Conservation (phyloP, 1,140 invertebrate genomes). For the Bombus impatiens region DNA sequence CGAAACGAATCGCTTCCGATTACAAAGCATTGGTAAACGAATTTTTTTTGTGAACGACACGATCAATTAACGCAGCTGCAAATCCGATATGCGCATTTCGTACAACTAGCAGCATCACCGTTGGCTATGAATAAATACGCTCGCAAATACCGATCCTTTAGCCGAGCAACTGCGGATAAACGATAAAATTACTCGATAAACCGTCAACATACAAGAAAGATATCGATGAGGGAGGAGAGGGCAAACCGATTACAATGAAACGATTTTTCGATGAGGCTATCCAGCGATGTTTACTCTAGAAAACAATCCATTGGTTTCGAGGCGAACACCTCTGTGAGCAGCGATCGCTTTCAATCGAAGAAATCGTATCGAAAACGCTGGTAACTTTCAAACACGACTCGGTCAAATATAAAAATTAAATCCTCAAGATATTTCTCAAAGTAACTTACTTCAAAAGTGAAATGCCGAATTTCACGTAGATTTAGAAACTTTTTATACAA, state of each 20-base stretch:
- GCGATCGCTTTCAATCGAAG: slow-evolving; percentile 5
- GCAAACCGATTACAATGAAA: background rate
- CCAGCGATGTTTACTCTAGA: too few relatives aligned
- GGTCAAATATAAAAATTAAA: too few relatives aligned
- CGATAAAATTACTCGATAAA: slow-evolving; percentile 37
- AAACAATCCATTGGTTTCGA: slow-evolving; percentile 1
- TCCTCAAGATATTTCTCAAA: too few relatives aligned
- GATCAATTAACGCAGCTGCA: slow-evolving; percentile 22
- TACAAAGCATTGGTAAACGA: background rate
- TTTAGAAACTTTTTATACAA: too few relatives aligned
- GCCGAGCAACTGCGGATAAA: background rate
- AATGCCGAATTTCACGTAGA: too few relatives aligned
- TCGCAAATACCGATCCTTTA: slow-evolving; percentile 11
- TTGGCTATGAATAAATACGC: slow-evolving; percentile 14
- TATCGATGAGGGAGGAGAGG: background rate
- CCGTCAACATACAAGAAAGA: background rate
- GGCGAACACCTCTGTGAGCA: background rate
- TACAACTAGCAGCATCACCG: background rate
- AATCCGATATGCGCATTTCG: background rate
- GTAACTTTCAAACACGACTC: background rate
- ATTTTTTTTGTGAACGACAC: background rate
- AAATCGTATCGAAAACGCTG: background rate
- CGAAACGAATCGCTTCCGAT: background rate
- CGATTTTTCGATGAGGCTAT: slow-evolving; percentile 13
- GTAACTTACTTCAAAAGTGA: too few relatives aligned